Percentiles rank a stretch among this genome's conserved stretches.
Evolutionary conservation across 2,797 vertebrate species (phyloP).

Genomic region (Lacerta bilineata): DNA sequence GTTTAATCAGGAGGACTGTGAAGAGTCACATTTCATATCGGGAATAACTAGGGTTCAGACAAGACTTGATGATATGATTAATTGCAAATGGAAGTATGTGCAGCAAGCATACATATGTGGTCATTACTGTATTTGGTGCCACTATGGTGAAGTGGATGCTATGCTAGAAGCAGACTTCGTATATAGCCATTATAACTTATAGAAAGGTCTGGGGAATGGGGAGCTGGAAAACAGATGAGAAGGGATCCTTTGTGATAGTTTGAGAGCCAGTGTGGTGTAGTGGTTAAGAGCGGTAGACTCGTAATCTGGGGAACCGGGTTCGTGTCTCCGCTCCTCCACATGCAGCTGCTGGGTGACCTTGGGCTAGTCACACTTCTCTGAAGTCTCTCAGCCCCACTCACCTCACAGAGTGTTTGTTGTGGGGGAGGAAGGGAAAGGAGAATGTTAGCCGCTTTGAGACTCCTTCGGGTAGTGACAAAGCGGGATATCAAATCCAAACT

Average conservation of each 20-base stretch:
- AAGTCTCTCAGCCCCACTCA: too few relatives aligned
- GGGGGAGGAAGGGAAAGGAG: too few relatives aligned
- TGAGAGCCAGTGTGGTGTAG: neutral
- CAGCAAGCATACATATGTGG: neutral
- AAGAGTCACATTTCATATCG: constrained; percentile 24
- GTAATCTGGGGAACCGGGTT: too few relatives aligned
- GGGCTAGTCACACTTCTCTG: too few relatives aligned
- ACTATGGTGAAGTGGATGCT: neutral
- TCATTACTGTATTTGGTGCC: neutral
- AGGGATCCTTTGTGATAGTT: neutral
- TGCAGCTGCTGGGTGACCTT: too few relatives aligned
- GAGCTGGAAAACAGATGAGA: neutral
- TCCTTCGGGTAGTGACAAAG: too few relatives aligned
- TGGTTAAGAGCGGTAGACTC: too few relatives aligned
- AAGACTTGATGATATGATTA: constrained; percentile 18
- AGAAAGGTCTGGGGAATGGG: neutral
- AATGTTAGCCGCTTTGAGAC: too few relatives aligned
- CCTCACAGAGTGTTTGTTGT: too few relatives aligned
- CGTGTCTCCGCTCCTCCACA: too few relatives aligned
- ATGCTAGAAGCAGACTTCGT: neutral
- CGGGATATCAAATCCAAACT: too few relatives aligned
- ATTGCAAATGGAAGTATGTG: constrained; percentile 18
- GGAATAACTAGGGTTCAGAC: neutral
- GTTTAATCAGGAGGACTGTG: constrained; percentile 14
- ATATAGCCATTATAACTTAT: neutral